Conservation (phyloP, 2,113 vertebrate species). For the Etia nguti region DNA sequence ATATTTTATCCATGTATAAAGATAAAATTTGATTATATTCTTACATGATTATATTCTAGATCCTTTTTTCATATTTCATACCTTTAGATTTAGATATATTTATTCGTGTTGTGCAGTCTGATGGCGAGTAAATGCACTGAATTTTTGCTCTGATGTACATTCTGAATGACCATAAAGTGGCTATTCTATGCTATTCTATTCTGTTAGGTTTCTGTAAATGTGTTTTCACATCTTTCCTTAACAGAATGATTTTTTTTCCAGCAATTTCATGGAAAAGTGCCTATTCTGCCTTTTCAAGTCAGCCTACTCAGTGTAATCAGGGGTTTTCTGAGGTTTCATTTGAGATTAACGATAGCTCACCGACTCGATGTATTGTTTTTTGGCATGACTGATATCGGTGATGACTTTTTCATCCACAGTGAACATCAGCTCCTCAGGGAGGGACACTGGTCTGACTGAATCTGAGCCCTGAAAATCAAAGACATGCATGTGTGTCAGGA, state of each 20-base stretch:
- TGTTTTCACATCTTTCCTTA: neutral
- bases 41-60: neutral
- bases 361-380: conserved; percentile 77
- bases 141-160: neutral
- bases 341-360: conserved; percentile 57
- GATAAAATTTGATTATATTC: neutral
- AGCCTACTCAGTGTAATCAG: neutral
- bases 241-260: neutral
- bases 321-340: neutral
- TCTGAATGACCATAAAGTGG: neutral
- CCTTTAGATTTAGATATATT: neutral
- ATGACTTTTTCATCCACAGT: conserved; percentile 79
- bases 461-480: conserved; percentile 76
- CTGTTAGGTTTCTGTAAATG: neutral
- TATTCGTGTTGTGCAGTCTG: neutral
- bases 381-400: conserved; percentile 74
- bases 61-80: neutral
- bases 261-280: neutral
- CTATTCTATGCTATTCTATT: neutral
- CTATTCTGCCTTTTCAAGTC: neutral
- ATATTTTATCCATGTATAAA: neutral
- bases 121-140: fast-evolving
- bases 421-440: conserved; percentile 87
- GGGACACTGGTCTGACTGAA: conserved; percentile 71
- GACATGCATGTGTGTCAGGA: neutral